These are phyloP conservation scores for Isaurus tuberculatus DNA, from an alignment of 92 coral and sea anemone genomes.

Conservation along the genomic window DNA sequence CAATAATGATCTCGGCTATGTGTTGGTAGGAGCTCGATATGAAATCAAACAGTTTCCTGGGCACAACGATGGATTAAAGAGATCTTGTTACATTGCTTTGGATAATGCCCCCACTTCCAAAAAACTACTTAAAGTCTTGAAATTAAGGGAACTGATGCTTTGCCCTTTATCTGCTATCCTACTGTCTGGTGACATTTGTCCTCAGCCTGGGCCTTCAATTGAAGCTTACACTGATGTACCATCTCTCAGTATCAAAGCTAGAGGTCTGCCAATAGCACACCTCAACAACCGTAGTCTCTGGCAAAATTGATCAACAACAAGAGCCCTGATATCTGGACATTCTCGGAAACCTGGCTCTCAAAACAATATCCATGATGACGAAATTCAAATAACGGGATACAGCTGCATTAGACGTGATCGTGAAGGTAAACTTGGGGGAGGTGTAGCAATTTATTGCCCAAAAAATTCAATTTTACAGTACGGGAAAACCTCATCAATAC, in stretches of 20 bases:
- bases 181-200: slow-evolving; percentile 9
- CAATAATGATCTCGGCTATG: not conserved
- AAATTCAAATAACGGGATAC: slow-evolving; percentile 13
- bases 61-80: not conserved
- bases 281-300: slow-evolving; percentile 40
- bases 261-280: slow-evolving; percentile 12
- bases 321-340: slow-evolving; percentile 6
- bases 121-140: not conserved
- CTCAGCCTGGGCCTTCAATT: slow-evolving; percentile 26
- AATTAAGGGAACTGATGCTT: not conserved
- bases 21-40: not conserved
- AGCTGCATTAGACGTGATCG: slow-evolving; percentile 34
- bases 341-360: not conserved
- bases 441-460: not conserved
- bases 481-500: slow-evolving; percentile 20
- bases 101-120: not conserved
- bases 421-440: slow-evolving; percentile 25
- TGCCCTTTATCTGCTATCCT: not conserved
- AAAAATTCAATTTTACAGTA: too few species aligned
- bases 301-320: slow-evolving; percentile 21
- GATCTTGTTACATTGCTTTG: not conserved
- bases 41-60: not conserved
- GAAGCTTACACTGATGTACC: not conserved
- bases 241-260: slow-evolving; percentile 1
- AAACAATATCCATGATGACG: not conserved